phyloP scores from a whole-genome alignment of 2,797 vertebrate genomes.

The Peromyscus attwateri region DNA sequence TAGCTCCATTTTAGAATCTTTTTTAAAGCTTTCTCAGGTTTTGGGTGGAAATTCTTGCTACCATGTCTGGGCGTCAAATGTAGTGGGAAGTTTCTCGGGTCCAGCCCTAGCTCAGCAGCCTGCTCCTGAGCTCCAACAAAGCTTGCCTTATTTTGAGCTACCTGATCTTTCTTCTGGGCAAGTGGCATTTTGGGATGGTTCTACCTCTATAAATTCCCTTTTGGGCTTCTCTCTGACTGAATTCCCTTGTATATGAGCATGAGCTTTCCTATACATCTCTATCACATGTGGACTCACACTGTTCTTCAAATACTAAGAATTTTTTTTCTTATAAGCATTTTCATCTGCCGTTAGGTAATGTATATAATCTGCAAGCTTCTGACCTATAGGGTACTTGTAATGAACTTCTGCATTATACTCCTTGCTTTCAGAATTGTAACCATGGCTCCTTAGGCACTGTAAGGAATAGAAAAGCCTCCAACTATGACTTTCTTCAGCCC shows the following conservation, averaged over 20 bases:
- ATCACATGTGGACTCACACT: background rate
- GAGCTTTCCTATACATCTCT: too few species aligned
- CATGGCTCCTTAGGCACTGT: background rate
- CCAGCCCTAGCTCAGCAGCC: background rate
- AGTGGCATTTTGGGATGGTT: background rate
- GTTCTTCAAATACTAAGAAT: too few species aligned
- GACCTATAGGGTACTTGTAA: background rate
- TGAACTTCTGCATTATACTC: background rate
- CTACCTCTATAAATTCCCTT: background rate
- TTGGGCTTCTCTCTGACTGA: background rate
- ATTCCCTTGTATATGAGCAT: background rate
- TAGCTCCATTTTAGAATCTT: too few species aligned
- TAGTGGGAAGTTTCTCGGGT: too few species aligned
- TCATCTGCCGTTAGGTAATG: too few species aligned
- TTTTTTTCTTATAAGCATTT: too few species aligned
- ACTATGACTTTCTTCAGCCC: background rate
- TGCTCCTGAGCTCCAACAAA: background rate
- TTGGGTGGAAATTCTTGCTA: too few species aligned
- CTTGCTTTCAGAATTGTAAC: background rate
- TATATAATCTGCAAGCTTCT: background rate
- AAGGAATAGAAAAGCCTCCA: too few species aligned
- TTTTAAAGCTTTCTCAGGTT: too few species aligned
- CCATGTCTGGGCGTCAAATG: too few species aligned
- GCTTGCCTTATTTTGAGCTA: background rate
- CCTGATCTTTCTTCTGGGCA: background rate